Conservation (phyloP, 2,888 invertebrate species). For the Caenorhabditis sulstoni region DNA sequence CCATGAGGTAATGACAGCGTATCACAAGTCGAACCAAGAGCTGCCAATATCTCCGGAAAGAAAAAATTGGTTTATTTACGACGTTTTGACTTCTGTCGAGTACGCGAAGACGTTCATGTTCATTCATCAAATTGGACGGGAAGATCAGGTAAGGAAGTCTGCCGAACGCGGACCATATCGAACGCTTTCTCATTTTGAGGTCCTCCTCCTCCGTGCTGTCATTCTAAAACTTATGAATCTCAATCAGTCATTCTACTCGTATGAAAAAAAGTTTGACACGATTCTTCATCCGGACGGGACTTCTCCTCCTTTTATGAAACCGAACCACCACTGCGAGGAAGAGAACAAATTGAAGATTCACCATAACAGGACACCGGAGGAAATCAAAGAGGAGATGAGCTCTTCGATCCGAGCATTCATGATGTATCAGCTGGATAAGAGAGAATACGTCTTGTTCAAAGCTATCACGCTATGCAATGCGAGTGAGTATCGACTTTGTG, state of each 20-base stretch:
- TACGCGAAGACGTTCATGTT: constrained; percentile 71
- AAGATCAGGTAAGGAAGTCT: constrained; percentile 55
- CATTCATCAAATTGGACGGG: constrained; percentile 54
- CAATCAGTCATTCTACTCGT: constrained; percentile 64
- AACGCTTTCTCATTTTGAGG: constrained; percentile 23
- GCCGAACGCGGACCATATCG: too few species aligned
- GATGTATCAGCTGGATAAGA: constrained; percentile 46
- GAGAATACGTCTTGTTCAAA: constrained; percentile 69
- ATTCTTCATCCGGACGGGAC: constrained; percentile 68
- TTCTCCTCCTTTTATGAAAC: constrained; percentile 23
- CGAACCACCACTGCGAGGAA: neutral
- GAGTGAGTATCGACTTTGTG: too few species aligned
- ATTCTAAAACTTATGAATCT: constrained; percentile 54
- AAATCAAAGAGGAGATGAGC: constrained; percentile 17
- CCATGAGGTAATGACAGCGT: constrained; percentile 30
- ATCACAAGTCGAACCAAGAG: constrained; percentile 10
- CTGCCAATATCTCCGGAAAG: constrained; percentile 33
- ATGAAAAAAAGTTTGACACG: constrained; percentile 57
- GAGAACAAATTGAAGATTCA: neutral
- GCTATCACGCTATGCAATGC: constrained; percentile 67
- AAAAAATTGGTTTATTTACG: constrained; percentile 68
- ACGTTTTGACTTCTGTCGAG: constrained; percentile 64
- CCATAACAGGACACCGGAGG: constrained; percentile 13
- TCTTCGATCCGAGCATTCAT: constrained; percentile 34
- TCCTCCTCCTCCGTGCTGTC: constrained; percentile 45